A percentile compares a stretch with the other conserved stretches of the same genome.
phyloP scores from a whole-genome alignment of 2,113 vertebrate species.

The Sarotherodon lohbergeri region DNA sequence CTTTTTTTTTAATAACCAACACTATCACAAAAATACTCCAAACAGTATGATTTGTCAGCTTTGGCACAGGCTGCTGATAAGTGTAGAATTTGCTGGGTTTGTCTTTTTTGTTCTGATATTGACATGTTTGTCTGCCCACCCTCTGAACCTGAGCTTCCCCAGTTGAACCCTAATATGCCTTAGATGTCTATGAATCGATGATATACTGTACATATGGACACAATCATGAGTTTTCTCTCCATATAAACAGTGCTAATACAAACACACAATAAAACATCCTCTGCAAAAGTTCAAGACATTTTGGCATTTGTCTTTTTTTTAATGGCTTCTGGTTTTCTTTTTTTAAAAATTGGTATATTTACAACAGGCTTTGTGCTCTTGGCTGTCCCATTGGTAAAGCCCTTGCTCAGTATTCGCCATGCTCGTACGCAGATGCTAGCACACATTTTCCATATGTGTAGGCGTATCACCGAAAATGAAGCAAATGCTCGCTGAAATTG shows the following conservation, averaged over 20 bases:
- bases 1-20: constrained; percentile 12
- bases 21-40: constrained; percentile 43
- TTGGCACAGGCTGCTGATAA: constrained; percentile 62
- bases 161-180: constrained; percentile 39
- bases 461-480: not conserved
- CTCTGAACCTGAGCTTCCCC: constrained; percentile 56
- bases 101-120: not conserved
- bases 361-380: constrained; percentile 40
- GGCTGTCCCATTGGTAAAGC: constrained; percentile 31
- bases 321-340: constrained; percentile 73
- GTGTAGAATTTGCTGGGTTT: constrained; percentile 4
- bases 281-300: constrained; percentile 59
- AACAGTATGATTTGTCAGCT: constrained; percentile 38
- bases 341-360: constrained; percentile 27
- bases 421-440: not conserved
- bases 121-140: not conserved
- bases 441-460: not conserved
- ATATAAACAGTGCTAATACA: constrained; percentile 65
- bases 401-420: constrained; percentile 17
- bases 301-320: constrained; percentile 68
- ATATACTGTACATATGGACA: constrained; percentile 63
- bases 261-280: constrained; percentile 58
- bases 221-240: constrained; percentile 55
- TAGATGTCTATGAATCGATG: constrained; percentile 41
- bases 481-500: not conserved